These are phyloP conservation scores for Enteromius unitaeniatus DNA, from an alignment of 2,797 vertebrate genomes.

Conservation along the genomic window DNA sequence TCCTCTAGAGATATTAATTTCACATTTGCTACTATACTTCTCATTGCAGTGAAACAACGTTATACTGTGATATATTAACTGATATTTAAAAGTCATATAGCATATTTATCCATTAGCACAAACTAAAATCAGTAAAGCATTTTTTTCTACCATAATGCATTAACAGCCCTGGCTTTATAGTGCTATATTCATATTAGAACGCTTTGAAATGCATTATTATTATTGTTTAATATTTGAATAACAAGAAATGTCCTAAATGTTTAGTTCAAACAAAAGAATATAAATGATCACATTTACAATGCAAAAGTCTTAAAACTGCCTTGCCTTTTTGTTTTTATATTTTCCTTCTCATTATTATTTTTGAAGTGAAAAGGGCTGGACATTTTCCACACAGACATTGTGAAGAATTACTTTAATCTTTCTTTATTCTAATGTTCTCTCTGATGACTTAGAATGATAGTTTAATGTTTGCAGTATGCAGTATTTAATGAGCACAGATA, in stretches of 20 bases:
- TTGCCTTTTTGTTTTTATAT: neutral
- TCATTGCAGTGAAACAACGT: neutral
- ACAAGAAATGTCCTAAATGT: neutral
- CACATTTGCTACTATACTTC: neutral
- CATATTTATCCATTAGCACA: neutral
- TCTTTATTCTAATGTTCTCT: neutral
- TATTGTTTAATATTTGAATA: neutral
- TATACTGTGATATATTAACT: neutral
- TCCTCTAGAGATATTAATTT: neutral
- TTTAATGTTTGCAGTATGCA: neutral
- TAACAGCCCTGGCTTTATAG: neutral
- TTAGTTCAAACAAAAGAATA: neutral
- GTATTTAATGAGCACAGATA: neutral
- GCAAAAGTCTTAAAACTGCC: neutral
- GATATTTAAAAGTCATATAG: neutral
- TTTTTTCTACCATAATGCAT: too few species aligned
- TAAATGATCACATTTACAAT: neutral
- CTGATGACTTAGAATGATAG: neutral
- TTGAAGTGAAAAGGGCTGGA: neutral
- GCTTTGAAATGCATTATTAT: neutral
- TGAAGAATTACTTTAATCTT: neutral
- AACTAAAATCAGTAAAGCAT: neutral
- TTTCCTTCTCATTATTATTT: neutral
- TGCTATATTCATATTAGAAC: neutral
- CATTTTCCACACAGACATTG: neutral